Evolutionary conservation across 1,140 invertebrate genomes (phyloP), one percentile per base, ranked within the genome.

Genomic region (Eriosoma lanigerum): DNA sequence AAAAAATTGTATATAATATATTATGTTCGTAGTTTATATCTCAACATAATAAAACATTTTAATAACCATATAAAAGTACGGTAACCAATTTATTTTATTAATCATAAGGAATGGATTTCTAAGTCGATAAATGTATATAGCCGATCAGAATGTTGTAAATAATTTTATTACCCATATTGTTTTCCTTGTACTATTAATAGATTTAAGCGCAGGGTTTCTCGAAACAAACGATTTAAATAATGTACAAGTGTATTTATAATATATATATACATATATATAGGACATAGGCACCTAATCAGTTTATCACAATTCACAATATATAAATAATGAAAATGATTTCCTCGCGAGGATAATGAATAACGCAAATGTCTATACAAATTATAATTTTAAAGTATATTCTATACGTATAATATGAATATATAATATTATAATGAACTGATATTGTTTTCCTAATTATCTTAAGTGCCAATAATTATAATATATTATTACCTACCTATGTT

Each of bases 1-100:
- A 38, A 38, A 4, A 38, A 38, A 38, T 6, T 17, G 17, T 38
- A 38, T 62, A 32, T 64, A 68, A 68, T 24, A 24, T 66, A 44
- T 66, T 66, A 21, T 44, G 19, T 44, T 8, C n/a, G 62, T 44
- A 15, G n/a, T n/a, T n/a, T 54, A n/a, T 19, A n/a, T 15, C 19
- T n/a, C 19, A 15, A 38, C 8, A 38, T 38, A n/a, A n/a, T 15
- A 10, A 62, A 62, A 66, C 10, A 44, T 66, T 38, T 66, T 66
- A 50, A 50, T 70, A 70, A 21, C 21, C 8, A 12, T 24, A n/a
- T n/a, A n/a, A 24, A 68, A 68, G 13, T 24, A 44, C 66, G 46
- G 50, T 50, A 50, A 70, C 44, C 50, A 29, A 70, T 70, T 70
- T 70, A 70, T 70, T 70, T 70, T 70, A 70, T 70, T 70, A 70